Percentiles rank a stretch among this genome's conserved stretches.
Evolutionary conservation across 2,888 invertebrate genomes (phyloP).

Genomic region (Rhamphomyia laevipes): DNA sequence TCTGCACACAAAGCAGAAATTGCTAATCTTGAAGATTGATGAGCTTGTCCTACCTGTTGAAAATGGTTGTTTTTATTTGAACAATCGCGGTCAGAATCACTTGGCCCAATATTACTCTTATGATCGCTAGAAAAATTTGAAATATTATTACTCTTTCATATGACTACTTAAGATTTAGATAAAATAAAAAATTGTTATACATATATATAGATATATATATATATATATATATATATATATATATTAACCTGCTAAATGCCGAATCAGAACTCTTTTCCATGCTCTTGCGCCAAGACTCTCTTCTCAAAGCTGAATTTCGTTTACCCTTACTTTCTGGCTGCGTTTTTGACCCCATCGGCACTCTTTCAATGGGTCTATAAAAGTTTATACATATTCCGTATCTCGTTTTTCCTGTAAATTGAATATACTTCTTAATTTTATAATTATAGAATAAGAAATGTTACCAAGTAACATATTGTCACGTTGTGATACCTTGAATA

Average conservation of each 20-base stretch:
- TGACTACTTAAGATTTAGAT: conserved; percentile 12
- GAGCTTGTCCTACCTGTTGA: conserved; percentile 17
- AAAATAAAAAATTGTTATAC: too few species aligned
- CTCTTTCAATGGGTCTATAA: conserved; percentile 42
- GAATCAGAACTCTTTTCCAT: conserved; percentile 88
- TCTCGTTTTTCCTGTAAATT: conserved; percentile 49
- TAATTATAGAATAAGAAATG: too few species aligned
- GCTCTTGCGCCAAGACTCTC: conserved; percentile 84
- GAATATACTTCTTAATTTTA: neutral
- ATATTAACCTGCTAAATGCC: conserved; percentile 77
- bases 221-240: neutral
- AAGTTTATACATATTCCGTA: conserved; percentile 99
- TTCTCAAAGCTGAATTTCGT: conserved; percentile 48
- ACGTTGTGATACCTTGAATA: too few species aligned
- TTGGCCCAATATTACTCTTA: conserved; percentile 80
- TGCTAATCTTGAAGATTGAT: conserved; percentile 16
- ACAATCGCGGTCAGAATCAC: conserved; percentile 80
- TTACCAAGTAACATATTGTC: too few species aligned
- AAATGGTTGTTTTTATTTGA: conserved; percentile 53
- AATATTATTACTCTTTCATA: conserved; percentile 38
- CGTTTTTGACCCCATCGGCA: neutral
- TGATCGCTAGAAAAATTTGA: conserved; percentile 65
- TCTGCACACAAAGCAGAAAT: conserved; percentile 57
- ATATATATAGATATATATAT: neutral
- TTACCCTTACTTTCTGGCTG: conserved; percentile 27